Percentiles rank a stretch among this genome's conserved stretches.
phyloP scores from a whole-genome alignment of 2,888 invertebrate species.

The Stomorhina lunata region DNA sequence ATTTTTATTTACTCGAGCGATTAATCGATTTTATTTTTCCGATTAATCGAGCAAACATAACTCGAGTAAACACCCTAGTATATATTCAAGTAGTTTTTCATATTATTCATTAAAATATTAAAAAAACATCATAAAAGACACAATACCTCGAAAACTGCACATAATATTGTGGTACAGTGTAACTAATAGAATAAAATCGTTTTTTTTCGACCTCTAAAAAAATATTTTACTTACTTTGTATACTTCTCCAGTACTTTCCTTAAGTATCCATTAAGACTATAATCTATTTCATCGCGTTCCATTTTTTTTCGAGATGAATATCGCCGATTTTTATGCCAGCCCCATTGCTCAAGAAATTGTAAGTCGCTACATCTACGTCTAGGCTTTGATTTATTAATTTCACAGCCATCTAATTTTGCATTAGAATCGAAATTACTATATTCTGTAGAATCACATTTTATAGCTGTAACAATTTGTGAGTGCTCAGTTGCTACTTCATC shows the following conservation, averaged over 20 bases:
- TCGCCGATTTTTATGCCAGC: constrained; percentile 83
- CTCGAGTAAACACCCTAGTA: too few species aligned
- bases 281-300: constrained; percentile 72
- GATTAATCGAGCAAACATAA: too few species aligned
- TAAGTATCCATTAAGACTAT: constrained; percentile 73
- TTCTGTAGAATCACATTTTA: constrained; percentile 63
- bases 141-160: too few species aligned
- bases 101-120: too few species aligned
- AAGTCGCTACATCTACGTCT: constrained; percentile 87
- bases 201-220: too few species aligned
- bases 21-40: too few species aligned
- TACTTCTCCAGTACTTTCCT: constrained; percentile 71
- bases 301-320: constrained; percentile 73
- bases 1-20: too few species aligned
- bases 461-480: neutral
- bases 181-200: too few species aligned
- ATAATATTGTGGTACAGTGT: too few species aligned
- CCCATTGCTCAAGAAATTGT: constrained; percentile 88
- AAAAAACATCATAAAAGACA: too few species aligned
- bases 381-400: constrained; percentile 74
- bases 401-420: constrained; percentile 71
- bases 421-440: constrained; percentile 69
- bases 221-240: constrained; percentile 68
- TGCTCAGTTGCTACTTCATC: neutral
- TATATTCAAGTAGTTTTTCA: too few species aligned